Base-by-base conservation (phyloP, 2,888 invertebrate genomes). In the Neoascia interrupta region DNA sequence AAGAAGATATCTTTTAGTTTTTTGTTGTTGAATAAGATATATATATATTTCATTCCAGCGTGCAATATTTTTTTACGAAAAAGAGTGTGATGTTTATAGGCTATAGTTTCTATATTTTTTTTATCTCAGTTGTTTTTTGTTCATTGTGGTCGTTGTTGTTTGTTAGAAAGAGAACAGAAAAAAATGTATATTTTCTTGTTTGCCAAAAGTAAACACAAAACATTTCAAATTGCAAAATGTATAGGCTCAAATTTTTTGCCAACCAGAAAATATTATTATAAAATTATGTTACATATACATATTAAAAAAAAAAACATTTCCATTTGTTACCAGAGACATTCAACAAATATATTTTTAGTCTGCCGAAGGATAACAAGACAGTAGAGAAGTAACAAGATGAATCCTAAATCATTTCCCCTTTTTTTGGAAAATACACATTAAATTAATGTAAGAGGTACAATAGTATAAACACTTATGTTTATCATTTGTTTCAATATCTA, bases 41-140 rank as follows among this genome's bases (percentile, higher is more conserved):
- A 54, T 72, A 81, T 82, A 75, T 82, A 81, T 81, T 83, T 82
- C 83, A 84, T 84, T 83, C 82, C 84, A 83, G 83, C 84, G 84
- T 84, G 83, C 84, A 84, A 81, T 81, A 80, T 80, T 80, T n/a
- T n/a, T n/a, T 80, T 80, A 80, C 74, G 80, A 66, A 64, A 68
- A 80, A 83, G 80, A 80, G 83, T 84, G 84, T 84, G 82, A 81
- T 49, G 64, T 69, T 72, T 51, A 72, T 68, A 18, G n/a, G n/a
- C n/a, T n/a, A n/a, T 31, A 6, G 31, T 31, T 31, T 31, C 26
- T 47, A 21, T 68, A 63, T 43, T 18, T 69, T 54, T 28, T 66
- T 47, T 69, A 74, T 80, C 80, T 80, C 80, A 80, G 80, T 80
- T 80, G 80, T 80, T 80, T 73, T n/a, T 61, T 68, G 66, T 56